Base-by-base conservation (phyloP, 2,113 vertebrate species). In the Serranochromis macrocephalus region DNA sequence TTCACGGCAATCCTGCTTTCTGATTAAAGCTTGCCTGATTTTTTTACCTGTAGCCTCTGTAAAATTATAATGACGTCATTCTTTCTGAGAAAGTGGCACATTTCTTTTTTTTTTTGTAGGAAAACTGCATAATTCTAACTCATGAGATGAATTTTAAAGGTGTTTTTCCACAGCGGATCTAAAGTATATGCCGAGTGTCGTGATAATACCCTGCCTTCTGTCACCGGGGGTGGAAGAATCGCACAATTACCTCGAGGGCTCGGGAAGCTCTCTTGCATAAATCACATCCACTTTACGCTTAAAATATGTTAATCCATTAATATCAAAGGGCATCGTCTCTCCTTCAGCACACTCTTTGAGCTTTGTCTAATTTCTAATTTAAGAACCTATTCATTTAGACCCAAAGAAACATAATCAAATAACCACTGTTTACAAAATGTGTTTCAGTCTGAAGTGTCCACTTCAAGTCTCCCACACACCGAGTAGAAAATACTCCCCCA, bases 271-370 rank as follows among this genome's bases (percentile, higher is more conserved):
- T 85, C 61, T 68, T 87, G 88, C 88, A 92, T 89, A 86, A 93
- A 91, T 89, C 79, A 88, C 81, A 92, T 83, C 86, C 81, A 89
- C 86, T 91, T 84, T 49, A 88, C 36, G 17, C 38, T 58, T 19
- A 85, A 87, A 86, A 88, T 85, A 92, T 84, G 87, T 86, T 85
- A 89, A 93, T 88, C 75, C 81, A n/a, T 83, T 84, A 36, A 91
- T 87, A 91, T 90, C 82, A 92, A 89, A 91, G 89, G 21, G 13
- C 33, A 42, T 82, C 82, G 33, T 73, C 57, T 57, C 49, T 80
- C 81, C 80, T 83, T 55, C 55, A 71, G 7, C 47, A 13, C 13
- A 13, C 42, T 87, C 88, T 87, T 31, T 87, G 79, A 88, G 81
- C 71, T 79, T 17, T 71, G 42, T 79, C 54, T 42, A 17, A 26